Conservation (phyloP, 2,113 vertebrate genomes). For the Butorides virescens region DNA sequence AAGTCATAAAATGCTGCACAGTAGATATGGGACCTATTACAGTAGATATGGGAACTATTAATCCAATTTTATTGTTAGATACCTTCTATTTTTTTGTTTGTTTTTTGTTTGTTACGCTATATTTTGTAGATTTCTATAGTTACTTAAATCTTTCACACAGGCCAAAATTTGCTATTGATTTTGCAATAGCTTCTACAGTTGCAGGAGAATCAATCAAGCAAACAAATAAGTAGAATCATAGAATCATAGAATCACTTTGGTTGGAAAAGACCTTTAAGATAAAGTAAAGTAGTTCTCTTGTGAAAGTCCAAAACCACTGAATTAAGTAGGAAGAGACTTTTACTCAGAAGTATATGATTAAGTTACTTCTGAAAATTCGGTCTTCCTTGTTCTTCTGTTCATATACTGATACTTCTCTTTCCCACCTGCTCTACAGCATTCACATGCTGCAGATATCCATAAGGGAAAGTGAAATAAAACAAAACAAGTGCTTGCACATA, state of each 20-base stretch:
- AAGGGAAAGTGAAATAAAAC: neutral
- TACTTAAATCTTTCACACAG: neutral
- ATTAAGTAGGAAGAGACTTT: neutral
- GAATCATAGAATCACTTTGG: too few species aligned
- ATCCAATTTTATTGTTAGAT: slow-evolving; percentile 11
- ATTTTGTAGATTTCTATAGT: neutral
- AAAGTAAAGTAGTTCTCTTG: neutral
- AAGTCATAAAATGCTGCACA: neutral
- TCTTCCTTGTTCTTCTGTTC: neutral
- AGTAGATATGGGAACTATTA: neutral
- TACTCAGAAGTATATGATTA: neutral
- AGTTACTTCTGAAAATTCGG: neutral
- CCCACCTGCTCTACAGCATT: neutral
- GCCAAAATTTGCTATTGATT: slow-evolving; percentile 15
- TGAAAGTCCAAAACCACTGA: neutral
- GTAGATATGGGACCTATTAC: neutral
- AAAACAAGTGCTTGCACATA: neutral
- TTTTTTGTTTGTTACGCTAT: neutral
- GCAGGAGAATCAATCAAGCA: neutral
- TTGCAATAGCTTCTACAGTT: neutral
- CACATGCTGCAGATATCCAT: neutral
- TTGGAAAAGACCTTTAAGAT: too few species aligned
- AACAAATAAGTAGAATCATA: neutral
- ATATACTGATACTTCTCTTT: neutral
- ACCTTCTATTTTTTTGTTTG: neutral